A percentile compares a stretch with the other conserved stretches of the same genome.
Conservation (phyloP, 2,113 vertebrate genomes). For the Thamnaconus septentrionalis region DNA sequence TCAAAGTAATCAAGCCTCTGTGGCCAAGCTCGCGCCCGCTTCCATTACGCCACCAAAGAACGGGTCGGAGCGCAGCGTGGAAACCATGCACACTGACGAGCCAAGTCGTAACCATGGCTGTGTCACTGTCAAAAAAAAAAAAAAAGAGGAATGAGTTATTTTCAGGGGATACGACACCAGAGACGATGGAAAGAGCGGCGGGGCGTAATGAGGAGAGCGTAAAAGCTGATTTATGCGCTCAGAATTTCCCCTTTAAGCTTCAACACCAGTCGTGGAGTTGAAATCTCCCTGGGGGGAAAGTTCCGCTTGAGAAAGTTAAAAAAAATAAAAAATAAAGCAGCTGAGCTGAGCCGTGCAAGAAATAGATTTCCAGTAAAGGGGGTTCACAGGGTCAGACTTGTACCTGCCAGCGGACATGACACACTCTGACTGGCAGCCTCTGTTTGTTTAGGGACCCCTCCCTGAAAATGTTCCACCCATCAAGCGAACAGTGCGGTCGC, state of each 20-base stretch:
- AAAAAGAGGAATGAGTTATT: neutral
- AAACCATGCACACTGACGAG: conserved; percentile 42
- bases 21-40: conserved; percentile 15
- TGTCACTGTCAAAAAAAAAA: conserved; percentile 19
- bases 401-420: conserved; percentile 11
- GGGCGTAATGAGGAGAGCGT: neutral
- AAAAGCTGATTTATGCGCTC: neutral
- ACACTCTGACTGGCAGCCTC: conserved; percentile 16
- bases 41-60: conserved; percentile 47
- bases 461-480: conserved; percentile 35
- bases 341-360: conserved; percentile 3
- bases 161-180: neutral
- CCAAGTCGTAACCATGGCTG: conserved; percentile 50
- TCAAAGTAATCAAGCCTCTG: conserved; percentile 52
- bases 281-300: neutral
- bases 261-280: neutral
- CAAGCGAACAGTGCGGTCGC: conserved; percentile 8
- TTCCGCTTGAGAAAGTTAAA: conserved; percentile 1
- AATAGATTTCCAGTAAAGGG: conserved; percentile 17
- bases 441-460: conserved; percentile 37
- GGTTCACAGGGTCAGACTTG: conserved; percentile 14
- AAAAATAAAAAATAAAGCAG: fast-evolving
- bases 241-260: neutral
- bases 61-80: conserved; percentile 30
- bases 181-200: neutral